Evolutionary conservation across 2,888 invertebrate genomes (phyloP).

Genomic region (Mythimna vitellina): DNA sequence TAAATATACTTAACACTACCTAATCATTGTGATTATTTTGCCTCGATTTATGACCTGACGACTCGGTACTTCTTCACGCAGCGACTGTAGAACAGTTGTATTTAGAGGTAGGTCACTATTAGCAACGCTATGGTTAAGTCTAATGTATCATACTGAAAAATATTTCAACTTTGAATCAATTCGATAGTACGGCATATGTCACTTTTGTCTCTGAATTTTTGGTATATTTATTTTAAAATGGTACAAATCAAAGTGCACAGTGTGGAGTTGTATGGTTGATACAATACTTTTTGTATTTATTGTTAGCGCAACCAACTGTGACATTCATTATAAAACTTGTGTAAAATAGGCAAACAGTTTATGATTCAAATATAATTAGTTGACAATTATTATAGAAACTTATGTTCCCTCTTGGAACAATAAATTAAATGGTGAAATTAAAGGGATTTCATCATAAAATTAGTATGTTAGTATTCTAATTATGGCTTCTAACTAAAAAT

Average conservation of each 20-base stretch:
- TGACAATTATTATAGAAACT: not conserved
- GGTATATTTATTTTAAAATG: not conserved
- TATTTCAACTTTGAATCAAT: not conserved
- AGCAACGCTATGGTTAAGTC: not conserved
- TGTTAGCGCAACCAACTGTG: not conserved
- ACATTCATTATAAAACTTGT: constrained; percentile 7
- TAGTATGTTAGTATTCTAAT: not conserved
- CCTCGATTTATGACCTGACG: too few species aligned
- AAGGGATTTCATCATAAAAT: not conserved
- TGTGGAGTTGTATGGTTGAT: not conserved
- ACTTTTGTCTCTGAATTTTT: too few species aligned
- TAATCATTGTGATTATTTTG: too few species aligned
- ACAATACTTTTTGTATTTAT: not conserved
- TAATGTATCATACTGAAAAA: not conserved
- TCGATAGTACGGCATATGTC: too few species aligned
- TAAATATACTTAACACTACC: too few species aligned
- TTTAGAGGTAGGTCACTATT: not conserved
- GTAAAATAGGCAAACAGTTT: not conserved
- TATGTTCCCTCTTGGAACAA: not conserved
- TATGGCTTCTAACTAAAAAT: not conserved
- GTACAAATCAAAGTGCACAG: not conserved
- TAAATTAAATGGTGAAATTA: not conserved
- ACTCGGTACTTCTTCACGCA: too few species aligned
- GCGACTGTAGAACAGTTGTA: not conserved
- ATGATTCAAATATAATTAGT: not conserved